Conservation (phyloP, 2,113 vertebrate genomes). For the Sylvia atricapilla region DNA sequence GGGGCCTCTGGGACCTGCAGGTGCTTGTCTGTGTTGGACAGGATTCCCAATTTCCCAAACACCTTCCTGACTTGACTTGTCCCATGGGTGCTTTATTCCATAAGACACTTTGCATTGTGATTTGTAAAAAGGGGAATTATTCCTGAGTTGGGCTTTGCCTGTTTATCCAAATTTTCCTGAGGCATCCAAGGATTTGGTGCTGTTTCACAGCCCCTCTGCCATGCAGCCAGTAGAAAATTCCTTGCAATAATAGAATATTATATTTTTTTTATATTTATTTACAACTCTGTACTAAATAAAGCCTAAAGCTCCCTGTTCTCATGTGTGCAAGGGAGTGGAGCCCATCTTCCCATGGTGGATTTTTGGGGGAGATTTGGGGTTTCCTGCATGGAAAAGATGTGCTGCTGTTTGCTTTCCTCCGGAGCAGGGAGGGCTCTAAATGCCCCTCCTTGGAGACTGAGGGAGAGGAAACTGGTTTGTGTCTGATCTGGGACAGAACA, state of each 20-base stretch:
- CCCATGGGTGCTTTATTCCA: background rate
- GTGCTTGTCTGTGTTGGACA: background rate
- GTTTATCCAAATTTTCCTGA: background rate
- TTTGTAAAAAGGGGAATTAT: background rate
- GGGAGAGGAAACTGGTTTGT: slow-evolving; percentile 9
- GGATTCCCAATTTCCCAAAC: background rate
- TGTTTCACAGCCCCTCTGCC: background rate
- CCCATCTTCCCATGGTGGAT: background rate
- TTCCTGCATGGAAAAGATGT: background rate
- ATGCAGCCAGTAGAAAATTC: rapidly evolving
- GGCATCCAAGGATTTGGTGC: background rate
- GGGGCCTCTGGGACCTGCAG: background rate
- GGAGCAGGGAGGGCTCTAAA: background rate
- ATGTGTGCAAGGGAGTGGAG: background rate
- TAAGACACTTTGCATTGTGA: rapidly evolving
- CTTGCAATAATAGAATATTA: background rate
- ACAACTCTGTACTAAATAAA: background rate
- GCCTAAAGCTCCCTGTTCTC: background rate
- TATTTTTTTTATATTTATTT: rapidly evolving
- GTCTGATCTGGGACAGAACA: background rate
- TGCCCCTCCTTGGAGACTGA: background rate
- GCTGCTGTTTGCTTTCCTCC: background rate
- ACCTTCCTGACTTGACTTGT: background rate
- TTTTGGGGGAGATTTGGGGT: background rate
- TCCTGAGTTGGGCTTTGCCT: background rate